Base-by-base conservation (phyloP, 2,797 vertebrate species). In the Syngnathus rostellatus region DNA sequence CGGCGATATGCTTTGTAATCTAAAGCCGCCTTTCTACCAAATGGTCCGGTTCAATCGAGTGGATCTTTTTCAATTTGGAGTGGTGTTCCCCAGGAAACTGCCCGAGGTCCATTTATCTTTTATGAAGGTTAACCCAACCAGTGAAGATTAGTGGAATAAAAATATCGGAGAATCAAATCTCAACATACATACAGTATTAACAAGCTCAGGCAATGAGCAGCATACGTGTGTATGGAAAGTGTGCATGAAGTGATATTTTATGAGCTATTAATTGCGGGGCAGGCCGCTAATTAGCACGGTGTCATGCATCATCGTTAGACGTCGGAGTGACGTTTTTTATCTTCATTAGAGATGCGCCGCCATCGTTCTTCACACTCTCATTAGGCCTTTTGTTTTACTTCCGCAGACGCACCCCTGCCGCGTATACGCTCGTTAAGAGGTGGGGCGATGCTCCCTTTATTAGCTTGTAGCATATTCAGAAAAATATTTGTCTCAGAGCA, bases 241-340 rank as follows among this genome's bases (percentile, higher is more conserved):
- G 86, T 90, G 89, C 90, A 88, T 86, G 86, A 84, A 85, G 83
- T 90, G 89, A 91, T 91, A 91, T 91, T 90, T 91, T 86, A 91
- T 87, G 85, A 90, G 88, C 84, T 87, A 91, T 91, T 90, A 90
- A 90, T 58, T 89, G 86, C 86, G 83, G 79, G 67, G 78, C 71
- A 70, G 40, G 83, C 81, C 82, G 68, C 80, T 88, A 91, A 92
- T 92, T 90, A 90, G 86, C 64, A 80, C 82, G 69, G 83, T 85
- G 83, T 87, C 83, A 87, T 90, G 86, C 68, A 76, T 92, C 89
- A 89, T 89, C 89, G 90, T 91, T 90, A 90, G 81, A 81, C 76
- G 72, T 83, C 73, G 16, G 64, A 77, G 76, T 81, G 66, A 83
- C 78, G 86, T 82, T 81, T 89, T 92, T 88, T 81, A 87, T 91